Base-by-base conservation (phyloP, 2,113 vertebrate species). In the Casuarius casuarius region DNA sequence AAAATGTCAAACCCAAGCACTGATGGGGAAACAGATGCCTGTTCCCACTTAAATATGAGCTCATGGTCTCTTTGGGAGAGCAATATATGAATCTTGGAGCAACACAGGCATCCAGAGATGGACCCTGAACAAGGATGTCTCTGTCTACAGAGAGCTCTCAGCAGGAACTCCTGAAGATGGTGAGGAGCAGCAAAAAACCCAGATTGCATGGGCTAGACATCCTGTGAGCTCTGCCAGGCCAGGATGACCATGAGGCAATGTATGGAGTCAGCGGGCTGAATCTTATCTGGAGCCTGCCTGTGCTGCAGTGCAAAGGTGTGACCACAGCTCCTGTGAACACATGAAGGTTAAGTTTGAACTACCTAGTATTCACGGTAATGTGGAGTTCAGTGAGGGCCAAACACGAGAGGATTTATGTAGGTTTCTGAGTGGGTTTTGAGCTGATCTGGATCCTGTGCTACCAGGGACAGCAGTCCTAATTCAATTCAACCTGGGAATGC, bases 1-100 rank as follows among this genome's bases (percentile, higher is more conserved):
- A 73, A 94, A 93, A 97, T 80, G 85, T 96, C 94, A 96, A 3
- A 67, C 28, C 9, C 0, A 2, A 77, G 71, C 0, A 0, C 49
- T 88, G 74, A 33, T 93, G 79, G 90, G 82, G 82, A 93, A 97
- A 90, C 82, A 96, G 92, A 96, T 84, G 85, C 63, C 75, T 93
- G 31, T 79, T 5, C 1, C 54, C 16, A 48, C 66, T 80, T 77
- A 63, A 83, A 74, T 54, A 20, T 28, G 84, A 88, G 46, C 58
- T 93, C 72, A 48, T 1, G 12, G 54, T 73, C 67, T 54, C 46
- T 77, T 2, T 56, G 79, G 78, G 59, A 85, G 31, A 86, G 11
- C 38, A 59, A 29, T 25, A 10, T 2, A 2, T 21, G 49, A 66
- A 76, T 90, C 23, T 75, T 66, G 49, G 26, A 15, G 71, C 54